Base-by-base conservation (phyloP, 2,797 vertebrate species). In the Ctenochaetus hawaiiensis region DNA sequence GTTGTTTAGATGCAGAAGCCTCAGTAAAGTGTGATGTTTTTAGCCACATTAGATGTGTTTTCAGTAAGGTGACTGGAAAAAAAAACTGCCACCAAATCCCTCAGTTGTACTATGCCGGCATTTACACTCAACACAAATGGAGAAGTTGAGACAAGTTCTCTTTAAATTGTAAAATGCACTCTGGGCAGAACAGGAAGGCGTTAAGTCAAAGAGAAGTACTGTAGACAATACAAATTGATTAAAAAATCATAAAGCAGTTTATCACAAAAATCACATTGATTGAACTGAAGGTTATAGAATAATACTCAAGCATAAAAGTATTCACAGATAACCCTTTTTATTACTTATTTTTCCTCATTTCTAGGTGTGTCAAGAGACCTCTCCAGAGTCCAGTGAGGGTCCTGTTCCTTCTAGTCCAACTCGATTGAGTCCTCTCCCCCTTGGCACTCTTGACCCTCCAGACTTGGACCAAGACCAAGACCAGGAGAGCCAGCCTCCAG, bases 341-440 rank as follows among this genome's bases (percentile, higher is more conserved):
- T 16, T 34, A 1, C 56, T 20, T 48, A n/a, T 34, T 34, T 34
- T 34, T 14, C 2, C 8, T 39, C 10, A 20, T 77, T 34, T 77
- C 18, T 43, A 96, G 95, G 90, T 96, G 65, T 96, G 95, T 87
- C 95, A 96, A 70, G 95, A 95, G 87, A 95, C 93, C 0, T 86
- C 91, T 43, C 93, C 93, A 66, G 94, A 90, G 18, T 83, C 92
- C 39, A 88, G 88, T 9, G 86, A 93, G 60, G 92, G 93, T 45
- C 89, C 91, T 20, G 12, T 89, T 43, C 88, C 91, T 5, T 91
- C 88, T 11, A 93, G 88, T 79, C 91, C 91, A 4, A 2, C 75
- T 65, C 57, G 69, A 14, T 11, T 88, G 70, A 91, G 92, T 74
- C 92, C 91, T 30, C 67, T 86, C 20, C 78, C 78, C 0, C 54